A percentile compares a stretch with the other conserved stretches of the same genome.
phyloP scores from a whole-genome alignment of 1,140 invertebrate genomes.

The Drosophila subpulchrella region DNA sequence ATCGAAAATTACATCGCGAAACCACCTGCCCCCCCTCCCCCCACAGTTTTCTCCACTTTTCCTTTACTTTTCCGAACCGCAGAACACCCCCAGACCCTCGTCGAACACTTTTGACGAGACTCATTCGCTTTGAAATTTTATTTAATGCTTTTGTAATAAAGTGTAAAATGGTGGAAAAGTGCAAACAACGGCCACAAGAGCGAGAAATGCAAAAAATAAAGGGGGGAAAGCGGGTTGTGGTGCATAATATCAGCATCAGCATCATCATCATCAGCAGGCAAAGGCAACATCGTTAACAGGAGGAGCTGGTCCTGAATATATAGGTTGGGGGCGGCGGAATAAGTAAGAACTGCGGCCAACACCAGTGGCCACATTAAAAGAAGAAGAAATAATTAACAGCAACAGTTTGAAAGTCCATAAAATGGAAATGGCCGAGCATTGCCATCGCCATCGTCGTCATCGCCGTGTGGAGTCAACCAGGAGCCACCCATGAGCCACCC shows the following conservation, averaged over 20 bases:
- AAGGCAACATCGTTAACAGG: conserved; percentile 32
- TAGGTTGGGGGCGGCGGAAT: conserved; percentile 10
- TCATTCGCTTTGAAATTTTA: conserved; percentile 83
- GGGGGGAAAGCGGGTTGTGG: conserved; percentile 23
- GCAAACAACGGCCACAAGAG: conserved; percentile 66
- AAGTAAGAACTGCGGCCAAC: conserved; percentile 66
- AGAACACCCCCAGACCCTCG: conserved; percentile 1
- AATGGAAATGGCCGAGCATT: conserved; percentile 69
- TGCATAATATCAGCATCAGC: conserved; percentile 75
- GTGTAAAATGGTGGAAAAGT: conserved; percentile 82
- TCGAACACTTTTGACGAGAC: conserved; percentile 59
- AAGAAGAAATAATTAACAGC: conserved; percentile 83
- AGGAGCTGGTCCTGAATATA: conserved; percentile 10
- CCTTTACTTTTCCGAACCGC: not conserved
- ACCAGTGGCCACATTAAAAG: conserved; percentile 77
- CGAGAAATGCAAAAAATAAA: conserved; percentile 37
- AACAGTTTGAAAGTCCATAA: conserved; percentile 83
- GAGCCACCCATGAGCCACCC: conserved; percentile 9
- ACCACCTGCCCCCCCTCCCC: not conserved
- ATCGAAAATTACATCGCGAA: conserved; percentile 51
- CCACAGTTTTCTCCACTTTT: not conserved
- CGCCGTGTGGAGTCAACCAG: conserved; percentile 9
- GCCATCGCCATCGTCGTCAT: conserved; percentile 5
- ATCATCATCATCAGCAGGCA: conserved; percentile 46
- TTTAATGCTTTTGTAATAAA: conserved; percentile 83